A percentile compares a stretch with the other conserved stretches of the same genome.
Conservation (phyloP, 1,140 invertebrate genomes). For the Temnothorax nylanderi region DNA sequence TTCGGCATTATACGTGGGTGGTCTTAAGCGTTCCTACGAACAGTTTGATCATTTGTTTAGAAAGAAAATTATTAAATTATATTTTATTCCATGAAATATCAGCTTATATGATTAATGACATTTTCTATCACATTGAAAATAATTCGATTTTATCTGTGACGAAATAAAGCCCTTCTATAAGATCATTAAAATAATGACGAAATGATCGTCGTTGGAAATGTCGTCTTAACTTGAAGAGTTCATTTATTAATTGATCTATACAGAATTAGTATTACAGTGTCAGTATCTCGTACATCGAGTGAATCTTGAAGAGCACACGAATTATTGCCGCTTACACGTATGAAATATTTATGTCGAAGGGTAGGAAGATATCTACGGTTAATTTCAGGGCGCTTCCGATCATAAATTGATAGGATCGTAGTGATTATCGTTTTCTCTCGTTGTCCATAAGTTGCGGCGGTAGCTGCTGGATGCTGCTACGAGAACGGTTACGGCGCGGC, state of each 20-base stretch:
- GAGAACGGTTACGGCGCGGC: constrained; percentile 8
- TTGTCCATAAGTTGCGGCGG: constrained; percentile 7
- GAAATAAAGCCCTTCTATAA: neutral
- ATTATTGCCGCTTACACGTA: constrained; percentile 29
- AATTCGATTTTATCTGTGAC: neutral
- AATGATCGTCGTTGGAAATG: neutral
- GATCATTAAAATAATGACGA: neutral
- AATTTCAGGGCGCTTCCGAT: constrained; percentile 68
- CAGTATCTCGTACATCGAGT: neutral
- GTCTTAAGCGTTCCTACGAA: constrained; percentile 91
- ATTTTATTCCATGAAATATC: neutral
- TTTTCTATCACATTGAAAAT: neutral
- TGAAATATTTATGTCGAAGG: constrained; percentile 58
- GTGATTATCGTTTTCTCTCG: constrained; percentile 68
- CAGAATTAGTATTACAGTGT: neutral
- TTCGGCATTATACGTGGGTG: constrained; percentile 94
- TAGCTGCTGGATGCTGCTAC: neutral
- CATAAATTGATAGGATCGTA: constrained; percentile 70
- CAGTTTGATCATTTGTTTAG: constrained; percentile 3
- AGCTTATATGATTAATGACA: neutral
- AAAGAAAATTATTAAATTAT: neutral
- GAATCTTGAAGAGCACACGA: constrained; percentile 8
- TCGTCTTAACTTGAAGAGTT: neutral
- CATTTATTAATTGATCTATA: constrained; percentile 1
- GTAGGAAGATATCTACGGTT: constrained; percentile 38